Percentiles rank a stretch among this genome's conserved stretches.
These are phyloP conservation scores for Andrena chrysosceles DNA, from an alignment of 2,888 invertebrate species.

Conservation along the genomic window DNA sequence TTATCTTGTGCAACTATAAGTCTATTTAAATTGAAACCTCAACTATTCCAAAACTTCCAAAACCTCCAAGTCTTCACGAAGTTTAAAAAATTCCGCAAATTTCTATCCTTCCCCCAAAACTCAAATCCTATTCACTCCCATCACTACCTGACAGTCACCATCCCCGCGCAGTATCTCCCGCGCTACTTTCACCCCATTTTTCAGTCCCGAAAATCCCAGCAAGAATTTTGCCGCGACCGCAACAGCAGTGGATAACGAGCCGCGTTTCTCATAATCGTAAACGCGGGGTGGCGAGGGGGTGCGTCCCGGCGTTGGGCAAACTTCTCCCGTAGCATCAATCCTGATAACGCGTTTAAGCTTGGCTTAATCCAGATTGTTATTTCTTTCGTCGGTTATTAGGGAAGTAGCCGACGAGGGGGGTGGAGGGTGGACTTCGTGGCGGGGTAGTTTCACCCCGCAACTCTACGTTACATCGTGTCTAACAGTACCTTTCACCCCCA, in stretches of 20 bases:
- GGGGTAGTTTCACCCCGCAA: not conserved
- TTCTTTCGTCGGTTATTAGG: slow-evolving; percentile 55
- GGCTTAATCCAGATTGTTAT: slow-evolving; percentile 54
- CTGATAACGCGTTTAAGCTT: slow-evolving; percentile 55
- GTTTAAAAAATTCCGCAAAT: too few species aligned
- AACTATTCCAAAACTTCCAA: too few species aligned
- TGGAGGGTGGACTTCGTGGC: not conserved
- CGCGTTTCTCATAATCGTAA: slow-evolving; percentile 17
- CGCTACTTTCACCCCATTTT: not conserved
- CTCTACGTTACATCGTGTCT: not conserved
- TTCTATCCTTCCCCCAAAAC: too few species aligned
- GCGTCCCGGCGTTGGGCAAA: slow-evolving; percentile 28
- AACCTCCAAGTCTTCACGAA: too few species aligned
- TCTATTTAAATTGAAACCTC: too few species aligned
- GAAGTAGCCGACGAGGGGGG: not conserved
- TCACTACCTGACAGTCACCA: too few species aligned
- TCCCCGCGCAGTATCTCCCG: too few species aligned
- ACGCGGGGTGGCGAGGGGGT: slow-evolving; percentile 4
- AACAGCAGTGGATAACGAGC: not conserved
- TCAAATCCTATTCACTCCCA: too few species aligned
- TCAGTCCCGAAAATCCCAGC: not conserved
- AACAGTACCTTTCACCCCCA: too few species aligned
- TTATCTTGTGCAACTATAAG: too few species aligned
- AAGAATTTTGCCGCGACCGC: slow-evolving; percentile 1
- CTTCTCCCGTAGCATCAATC: slow-evolving; percentile 50